These are phyloP conservation scores for Acanthosoma haemorrhoidale DNA, from an alignment of 2,888 invertebrate species.

Conservation along the genomic window DNA sequence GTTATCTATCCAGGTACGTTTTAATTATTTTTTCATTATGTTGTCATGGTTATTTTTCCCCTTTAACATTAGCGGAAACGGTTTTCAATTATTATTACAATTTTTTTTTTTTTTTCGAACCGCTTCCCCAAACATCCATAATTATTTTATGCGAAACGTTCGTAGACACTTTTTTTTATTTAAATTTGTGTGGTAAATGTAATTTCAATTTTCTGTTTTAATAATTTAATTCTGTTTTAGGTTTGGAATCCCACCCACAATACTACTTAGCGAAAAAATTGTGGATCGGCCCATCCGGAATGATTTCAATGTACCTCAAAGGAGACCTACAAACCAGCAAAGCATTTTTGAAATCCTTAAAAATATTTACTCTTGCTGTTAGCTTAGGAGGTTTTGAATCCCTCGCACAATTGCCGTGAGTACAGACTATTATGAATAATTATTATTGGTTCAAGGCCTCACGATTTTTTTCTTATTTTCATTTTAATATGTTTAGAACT, in stretches of 20 bases:
- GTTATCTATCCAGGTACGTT: slow-evolving; percentile 72
- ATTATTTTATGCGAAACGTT: too few species aligned
- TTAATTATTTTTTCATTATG: too few species aligned
- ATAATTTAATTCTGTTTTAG: too few species aligned
- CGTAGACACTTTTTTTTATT: too few species aligned
- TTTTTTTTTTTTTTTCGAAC: too few species aligned
- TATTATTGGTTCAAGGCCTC: too few species aligned
- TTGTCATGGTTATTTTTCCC: too few species aligned
- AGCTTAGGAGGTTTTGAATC: slow-evolving; percentile 95
- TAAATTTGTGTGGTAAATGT: too few species aligned
- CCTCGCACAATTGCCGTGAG: slow-evolving; percentile 88
- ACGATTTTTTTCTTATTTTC: background rate
- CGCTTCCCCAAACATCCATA: too few species aligned
- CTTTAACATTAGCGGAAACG: too few species aligned
- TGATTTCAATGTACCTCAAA: slow-evolving; percentile 81
- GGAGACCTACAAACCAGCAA: slow-evolving; percentile 68
- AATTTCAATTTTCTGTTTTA: too few species aligned
- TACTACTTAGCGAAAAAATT: slow-evolving; percentile 73
- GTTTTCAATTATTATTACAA: too few species aligned
- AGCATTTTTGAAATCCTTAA: slow-evolving; percentile 67
- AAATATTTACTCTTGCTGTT: slow-evolving; percentile 82
- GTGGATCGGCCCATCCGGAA: slow-evolving; percentile 82
- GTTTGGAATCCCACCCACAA: slow-evolving; percentile 80
- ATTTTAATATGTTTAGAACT: slow-evolving; percentile 52
- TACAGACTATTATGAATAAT: background rate